Evolutionary conservation across 2,113 vertebrate genomes (phyloP).

Genomic region (Scortum barcoo): DNA sequence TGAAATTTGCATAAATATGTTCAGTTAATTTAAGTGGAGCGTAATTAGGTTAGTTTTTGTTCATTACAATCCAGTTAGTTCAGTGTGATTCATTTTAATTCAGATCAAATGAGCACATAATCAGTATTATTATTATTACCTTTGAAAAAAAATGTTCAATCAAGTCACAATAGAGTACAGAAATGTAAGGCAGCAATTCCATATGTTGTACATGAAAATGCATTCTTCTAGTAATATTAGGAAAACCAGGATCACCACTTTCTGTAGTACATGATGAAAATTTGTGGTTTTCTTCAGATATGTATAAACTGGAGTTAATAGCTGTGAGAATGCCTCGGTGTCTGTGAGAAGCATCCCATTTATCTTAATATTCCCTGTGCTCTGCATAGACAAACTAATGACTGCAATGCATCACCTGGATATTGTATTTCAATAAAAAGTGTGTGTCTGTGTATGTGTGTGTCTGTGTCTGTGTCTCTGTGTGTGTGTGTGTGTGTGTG

Average conservation of each 20-base stretch:
- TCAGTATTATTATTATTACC: no score
- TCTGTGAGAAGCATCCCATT: constrained; percentile 54
- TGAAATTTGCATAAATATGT: constrained; percentile 3
- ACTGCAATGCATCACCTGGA: constrained; percentile 74
- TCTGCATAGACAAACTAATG: constrained; percentile 70
- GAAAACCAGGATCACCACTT: not conserved
- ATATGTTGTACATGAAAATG: not conserved
- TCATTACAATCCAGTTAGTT: constrained; percentile 25
- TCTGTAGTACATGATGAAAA: constrained; percentile 28
- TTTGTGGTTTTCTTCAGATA: constrained; percentile 25
- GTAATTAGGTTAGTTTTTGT: constrained; percentile 29
- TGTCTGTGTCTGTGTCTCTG: constrained; percentile 20
- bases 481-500: constrained; percentile 20
- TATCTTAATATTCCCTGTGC: constrained; percentile 63
- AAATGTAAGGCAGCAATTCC: not conserved
- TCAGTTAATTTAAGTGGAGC: not conserved
- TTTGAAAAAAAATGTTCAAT: no score
- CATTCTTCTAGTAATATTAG: not conserved
- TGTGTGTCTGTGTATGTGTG: constrained; percentile 19
- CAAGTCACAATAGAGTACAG: not conserved
- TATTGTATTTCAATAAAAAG: constrained; percentile 73
- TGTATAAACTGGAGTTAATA: constrained; percentile 57
- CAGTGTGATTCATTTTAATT: not conserved
- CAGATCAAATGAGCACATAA: constrained; percentile 19
- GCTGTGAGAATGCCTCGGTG: constrained; percentile 21